A percentile compares a stretch with the other conserved stretches of the same genome.
These are phyloP conservation scores for Gopherus evgoodei DNA, from an alignment of 2,113 vertebrate species.

Conservation along the genomic window DNA sequence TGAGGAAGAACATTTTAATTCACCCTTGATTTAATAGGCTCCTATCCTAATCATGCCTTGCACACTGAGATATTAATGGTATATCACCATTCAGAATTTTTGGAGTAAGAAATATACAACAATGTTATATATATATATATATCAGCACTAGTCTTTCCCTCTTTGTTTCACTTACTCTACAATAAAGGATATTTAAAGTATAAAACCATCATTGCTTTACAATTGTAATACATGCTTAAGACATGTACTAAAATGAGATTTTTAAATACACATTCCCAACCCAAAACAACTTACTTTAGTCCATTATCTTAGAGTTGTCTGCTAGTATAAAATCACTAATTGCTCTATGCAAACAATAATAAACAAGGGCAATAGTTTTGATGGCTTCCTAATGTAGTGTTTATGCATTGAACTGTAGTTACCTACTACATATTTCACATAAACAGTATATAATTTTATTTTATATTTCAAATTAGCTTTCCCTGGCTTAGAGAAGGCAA, in stretches of 20 bases:
- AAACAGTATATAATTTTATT: background rate
- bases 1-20: background rate
- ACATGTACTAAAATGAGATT: background rate
- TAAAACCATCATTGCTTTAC: background rate
- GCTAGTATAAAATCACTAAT: background rate
- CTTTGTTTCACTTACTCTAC: background rate
- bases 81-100: background rate
- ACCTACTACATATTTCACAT: background rate
- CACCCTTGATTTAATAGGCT: background rate
- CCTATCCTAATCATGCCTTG: background rate
- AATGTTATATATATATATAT: background rate
- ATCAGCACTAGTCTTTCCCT: background rate
- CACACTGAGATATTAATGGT: background rate
- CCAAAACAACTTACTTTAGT: background rate
- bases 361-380: background rate
- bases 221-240: background rate
- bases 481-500: background rate
- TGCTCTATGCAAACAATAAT: background rate
- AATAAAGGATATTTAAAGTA: background rate
- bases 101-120: background rate
- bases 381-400: background rate
- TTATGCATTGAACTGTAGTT: background rate
- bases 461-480: conserved; percentile 9
- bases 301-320: background rate
- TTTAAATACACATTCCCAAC: background rate